Conservation (phyloP, 2,888 invertebrate species). For the Ischnura elegans region DNA sequence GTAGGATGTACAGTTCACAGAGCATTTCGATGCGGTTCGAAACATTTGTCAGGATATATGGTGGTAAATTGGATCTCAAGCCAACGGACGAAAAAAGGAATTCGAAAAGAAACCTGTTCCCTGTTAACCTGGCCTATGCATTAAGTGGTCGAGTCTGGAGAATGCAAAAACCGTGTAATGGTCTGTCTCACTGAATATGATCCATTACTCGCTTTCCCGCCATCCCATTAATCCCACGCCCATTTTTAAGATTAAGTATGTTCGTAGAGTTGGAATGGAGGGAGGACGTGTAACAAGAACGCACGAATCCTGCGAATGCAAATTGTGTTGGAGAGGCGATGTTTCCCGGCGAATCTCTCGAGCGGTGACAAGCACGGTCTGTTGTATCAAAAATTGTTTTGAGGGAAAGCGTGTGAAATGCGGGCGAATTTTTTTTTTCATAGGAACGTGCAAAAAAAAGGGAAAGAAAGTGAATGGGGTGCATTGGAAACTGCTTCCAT, state of each 20-base stretch:
- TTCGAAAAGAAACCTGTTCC: background rate
- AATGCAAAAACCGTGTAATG: background rate
- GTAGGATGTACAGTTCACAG: background rate
- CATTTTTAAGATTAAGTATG: background rate
- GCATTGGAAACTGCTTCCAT: background rate
- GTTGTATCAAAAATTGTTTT: background rate
- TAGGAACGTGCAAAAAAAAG: background rate
- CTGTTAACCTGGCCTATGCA: background rate
- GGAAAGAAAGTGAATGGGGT: background rate
- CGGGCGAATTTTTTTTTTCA: background rate
- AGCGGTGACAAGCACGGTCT: background rate
- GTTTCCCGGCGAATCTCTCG: background rate
- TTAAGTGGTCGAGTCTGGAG: background rate
- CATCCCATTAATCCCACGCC: background rate
- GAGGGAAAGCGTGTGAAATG: background rate
- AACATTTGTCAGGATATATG: background rate
- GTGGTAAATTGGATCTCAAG: background rate
- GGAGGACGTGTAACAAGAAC: background rate
- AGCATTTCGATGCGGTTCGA: background rate
- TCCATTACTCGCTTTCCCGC: background rate
- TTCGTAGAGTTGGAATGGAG: background rate
- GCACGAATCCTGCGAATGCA: background rate
- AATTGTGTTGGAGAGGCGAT: background rate
- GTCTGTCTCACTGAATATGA: background rate
- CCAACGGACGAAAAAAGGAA: background rate